phyloP scores from a whole-genome alignment of 2,113 vertebrate species.

The Jaculus jaculus region DNA sequence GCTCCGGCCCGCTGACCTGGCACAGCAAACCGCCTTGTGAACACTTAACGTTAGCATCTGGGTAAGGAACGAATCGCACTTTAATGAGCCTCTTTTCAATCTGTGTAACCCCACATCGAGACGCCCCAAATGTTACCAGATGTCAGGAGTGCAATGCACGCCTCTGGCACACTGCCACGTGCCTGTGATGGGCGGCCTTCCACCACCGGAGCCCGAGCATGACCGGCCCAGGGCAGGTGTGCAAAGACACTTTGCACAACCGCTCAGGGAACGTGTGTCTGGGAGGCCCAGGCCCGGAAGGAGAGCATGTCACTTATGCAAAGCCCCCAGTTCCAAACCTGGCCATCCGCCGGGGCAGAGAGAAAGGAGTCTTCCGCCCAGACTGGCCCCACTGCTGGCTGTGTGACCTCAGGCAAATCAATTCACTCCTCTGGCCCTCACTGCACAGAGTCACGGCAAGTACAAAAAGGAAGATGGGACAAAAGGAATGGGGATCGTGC shows the following conservation, averaged over 20 bases:
- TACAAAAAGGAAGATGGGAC: no score
- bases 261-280: slow-evolving; percentile 74
- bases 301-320: not conserved
- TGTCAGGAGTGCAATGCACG: slow-evolving; percentile 64
- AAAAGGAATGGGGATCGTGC: not conserved
- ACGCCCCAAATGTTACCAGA: slow-evolving; percentile 77
- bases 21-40: slow-evolving; percentile 45
- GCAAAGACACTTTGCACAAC: slow-evolving; percentile 10
- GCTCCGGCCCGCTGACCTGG: slow-evolving; percentile 41
- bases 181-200: fast-evolving
- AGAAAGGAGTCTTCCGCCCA: not conserved
- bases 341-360: not conserved
- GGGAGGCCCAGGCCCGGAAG: slow-evolving; percentile 56
- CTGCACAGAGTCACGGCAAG: not conserved
- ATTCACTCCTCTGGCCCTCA: not conserved
- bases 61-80: slow-evolving; percentile 65
- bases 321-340: not conserved
- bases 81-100: slow-evolving; percentile 73
- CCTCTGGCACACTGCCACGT: not conserved
- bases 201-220: fast-evolving
- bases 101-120: slow-evolving; percentile 65
- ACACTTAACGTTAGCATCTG: slow-evolving; percentile 73
- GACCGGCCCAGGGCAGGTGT: not conserved
- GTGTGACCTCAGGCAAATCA: not conserved
- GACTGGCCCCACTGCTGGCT: not conserved